Evolutionary conservation across 2,797 vertebrate genomes (phyloP).

Genomic region (Tenualosa thibaudeaui): DNA sequence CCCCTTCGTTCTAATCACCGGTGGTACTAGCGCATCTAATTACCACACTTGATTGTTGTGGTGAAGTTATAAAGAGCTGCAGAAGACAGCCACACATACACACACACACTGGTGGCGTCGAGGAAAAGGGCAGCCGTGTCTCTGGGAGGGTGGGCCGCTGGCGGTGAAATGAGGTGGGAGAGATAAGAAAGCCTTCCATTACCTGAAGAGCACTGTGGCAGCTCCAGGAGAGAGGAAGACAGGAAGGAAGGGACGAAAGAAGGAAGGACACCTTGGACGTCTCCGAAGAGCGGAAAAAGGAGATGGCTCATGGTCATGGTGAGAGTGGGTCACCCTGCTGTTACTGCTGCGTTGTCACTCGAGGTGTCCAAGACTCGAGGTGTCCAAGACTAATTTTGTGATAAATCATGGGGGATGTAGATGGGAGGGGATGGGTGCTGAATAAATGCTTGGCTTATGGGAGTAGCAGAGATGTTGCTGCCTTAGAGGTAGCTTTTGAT

Average conservation of each 20-base stretch:
- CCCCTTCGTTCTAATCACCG: neutral
- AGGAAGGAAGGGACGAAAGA: constrained; percentile 31
- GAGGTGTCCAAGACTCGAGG: neutral
- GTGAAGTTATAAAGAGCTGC: neutral
- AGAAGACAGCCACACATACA: neutral
- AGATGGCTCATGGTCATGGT: neutral
- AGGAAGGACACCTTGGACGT: neutral
- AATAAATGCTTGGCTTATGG: neutral
- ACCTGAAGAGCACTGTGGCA: constrained; percentile 35
- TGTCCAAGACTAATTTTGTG: neutral
- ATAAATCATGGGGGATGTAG: neutral
- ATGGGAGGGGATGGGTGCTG: neutral
- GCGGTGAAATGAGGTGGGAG: constrained; percentile 42
- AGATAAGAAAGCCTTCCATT: constrained; percentile 46
- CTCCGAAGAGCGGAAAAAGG: neutral
- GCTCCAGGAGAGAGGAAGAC: constrained; percentile 27
- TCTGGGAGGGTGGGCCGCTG: neutral
- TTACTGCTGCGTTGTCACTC: neutral
- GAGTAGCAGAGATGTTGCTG: neutral
- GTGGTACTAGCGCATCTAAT: neutral
- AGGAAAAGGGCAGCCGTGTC: neutral
- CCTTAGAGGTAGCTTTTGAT: neutral
- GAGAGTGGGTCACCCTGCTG: neutral
- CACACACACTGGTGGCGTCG: neutral
- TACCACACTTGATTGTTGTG: neutral